A percentile compares a stretch with the other conserved stretches of the same genome.
Conservation (phyloP, 2,888 invertebrate species). For the Drosophila acutilabella region DNA sequence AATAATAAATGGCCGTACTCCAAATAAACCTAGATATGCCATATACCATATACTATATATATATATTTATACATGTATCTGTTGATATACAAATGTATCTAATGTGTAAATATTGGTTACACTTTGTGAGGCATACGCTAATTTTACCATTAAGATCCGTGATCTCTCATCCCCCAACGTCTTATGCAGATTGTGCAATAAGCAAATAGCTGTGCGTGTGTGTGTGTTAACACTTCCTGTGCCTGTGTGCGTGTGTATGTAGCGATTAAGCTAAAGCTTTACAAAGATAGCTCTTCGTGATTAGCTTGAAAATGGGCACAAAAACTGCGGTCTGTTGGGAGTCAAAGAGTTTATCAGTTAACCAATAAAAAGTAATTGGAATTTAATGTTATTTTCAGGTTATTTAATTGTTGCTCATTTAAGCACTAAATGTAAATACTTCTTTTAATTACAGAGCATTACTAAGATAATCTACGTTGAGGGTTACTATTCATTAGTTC, state of each 20-base stretch:
- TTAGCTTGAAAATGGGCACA: constrained; percentile 8
- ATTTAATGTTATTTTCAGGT: neutral
- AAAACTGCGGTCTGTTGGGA: neutral
- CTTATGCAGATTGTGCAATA: constrained; percentile 37
- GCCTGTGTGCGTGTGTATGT: neutral
- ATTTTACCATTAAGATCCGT: constrained; percentile 34
- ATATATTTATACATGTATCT: constrained; percentile 4
- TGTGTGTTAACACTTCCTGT: constrained; percentile 41
- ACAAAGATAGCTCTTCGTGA: neutral
- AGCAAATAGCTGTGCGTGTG: neutral
- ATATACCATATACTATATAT: neutral
- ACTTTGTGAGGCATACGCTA: constrained; percentile 63
- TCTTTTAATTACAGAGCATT: no score
- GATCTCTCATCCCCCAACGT: constrained; percentile 12
- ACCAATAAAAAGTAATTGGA: neutral
- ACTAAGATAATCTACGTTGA: no score
- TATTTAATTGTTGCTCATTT: neutral
- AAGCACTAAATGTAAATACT: neutral
- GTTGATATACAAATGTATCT: neutral
- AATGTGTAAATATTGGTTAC: constrained; percentile 53
- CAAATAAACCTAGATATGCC: constrained; percentile 27
- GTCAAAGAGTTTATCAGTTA: neutral
- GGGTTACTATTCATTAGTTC: no score
- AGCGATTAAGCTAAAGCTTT: neutral
- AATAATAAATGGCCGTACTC: constrained; percentile 31